A percentile compares a stretch with the other conserved stretches of the same genome.
phyloP scores from a whole-genome alignment of 2,888 invertebrate species.

The Strigamia maritima region DNA sequence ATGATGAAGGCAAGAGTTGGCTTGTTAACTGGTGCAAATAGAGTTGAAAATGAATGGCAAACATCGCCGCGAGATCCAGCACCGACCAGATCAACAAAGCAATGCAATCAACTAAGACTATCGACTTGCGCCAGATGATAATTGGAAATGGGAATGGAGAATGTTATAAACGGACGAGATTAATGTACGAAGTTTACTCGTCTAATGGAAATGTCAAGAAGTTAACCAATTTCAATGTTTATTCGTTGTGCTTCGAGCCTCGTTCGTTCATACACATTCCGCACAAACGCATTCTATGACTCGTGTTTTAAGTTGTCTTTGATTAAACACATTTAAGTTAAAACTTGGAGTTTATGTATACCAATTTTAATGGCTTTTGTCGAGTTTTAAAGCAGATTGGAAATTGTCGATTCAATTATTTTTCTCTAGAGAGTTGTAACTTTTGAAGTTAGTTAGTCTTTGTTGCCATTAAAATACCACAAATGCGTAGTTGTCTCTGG shows the following conservation, averaged over 20 bases:
- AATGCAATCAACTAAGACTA: slow-evolving; percentile 15
- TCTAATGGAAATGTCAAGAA: slow-evolving; percentile 15
- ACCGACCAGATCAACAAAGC: slow-evolving; percentile 10
- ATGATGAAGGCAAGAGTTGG: slow-evolving; percentile 15
- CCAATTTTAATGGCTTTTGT: too few relatives aligned
- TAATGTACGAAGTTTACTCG: neutral
- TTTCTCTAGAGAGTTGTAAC: too few relatives aligned
- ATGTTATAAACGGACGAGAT: neutral
- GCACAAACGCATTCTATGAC: neutral
- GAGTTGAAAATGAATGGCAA: slow-evolving; percentile 10
- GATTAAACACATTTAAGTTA: neutral
- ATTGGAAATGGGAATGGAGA: neutral
- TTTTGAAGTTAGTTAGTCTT: too few relatives aligned
- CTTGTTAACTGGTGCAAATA: slow-evolving; percentile 15
- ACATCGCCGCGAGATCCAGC: slow-evolving; percentile 6
- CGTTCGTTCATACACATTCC: neutral
- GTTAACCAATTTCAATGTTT: slow-evolving; percentile 15
- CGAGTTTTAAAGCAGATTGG: too few relatives aligned
- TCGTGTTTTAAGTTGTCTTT: neutral
- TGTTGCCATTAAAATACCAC: too few relatives aligned
- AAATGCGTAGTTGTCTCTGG: too few relatives aligned
- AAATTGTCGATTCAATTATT: too few relatives aligned
- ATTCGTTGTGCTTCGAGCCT: neutral
- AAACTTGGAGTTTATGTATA: too few relatives aligned
- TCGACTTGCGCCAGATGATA: slow-evolving; percentile 5